Conservation (phyloP, 2,888 invertebrate genomes). For the Acanthopleura granulata region DNA sequence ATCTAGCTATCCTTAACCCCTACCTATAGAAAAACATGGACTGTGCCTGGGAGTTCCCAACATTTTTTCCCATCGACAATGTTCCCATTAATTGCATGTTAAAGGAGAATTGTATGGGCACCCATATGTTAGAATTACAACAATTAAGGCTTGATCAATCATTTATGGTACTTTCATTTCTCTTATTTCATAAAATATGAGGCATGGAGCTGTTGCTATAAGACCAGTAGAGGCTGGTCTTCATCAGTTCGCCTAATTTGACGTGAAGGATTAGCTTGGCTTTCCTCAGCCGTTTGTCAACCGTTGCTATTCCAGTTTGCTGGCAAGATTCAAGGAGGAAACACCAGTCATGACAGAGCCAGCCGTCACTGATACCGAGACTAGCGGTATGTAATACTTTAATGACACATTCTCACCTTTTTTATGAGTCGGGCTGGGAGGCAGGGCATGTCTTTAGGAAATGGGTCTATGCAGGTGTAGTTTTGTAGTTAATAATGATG, state of each 20-base stretch:
- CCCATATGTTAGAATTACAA: slow-evolving; percentile 29
- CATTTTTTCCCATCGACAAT: slow-evolving; percentile 12
- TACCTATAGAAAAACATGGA: neutral
- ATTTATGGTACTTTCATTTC: slow-evolving; percentile 35
- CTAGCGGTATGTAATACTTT: no score
- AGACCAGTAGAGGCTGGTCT: neutral
- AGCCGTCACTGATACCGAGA: neutral
- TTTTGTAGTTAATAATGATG: no score
- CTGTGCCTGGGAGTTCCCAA: neutral
- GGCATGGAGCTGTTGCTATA: slow-evolving; percentile 3
- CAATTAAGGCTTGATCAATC: slow-evolving; percentile 31
- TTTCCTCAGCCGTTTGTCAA: neutral
- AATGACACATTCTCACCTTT: no score
- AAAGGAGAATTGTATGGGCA: slow-evolving; percentile 14
- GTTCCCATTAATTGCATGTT: slow-evolving; percentile 25
- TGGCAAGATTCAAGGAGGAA: neutral
- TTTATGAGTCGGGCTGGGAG: no score
- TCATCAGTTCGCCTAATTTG: slow-evolving; percentile 1
- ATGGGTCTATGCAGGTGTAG: no score
- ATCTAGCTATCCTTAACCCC: neutral
- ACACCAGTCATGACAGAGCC: neutral
- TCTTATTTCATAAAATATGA: slow-evolving; percentile 30
- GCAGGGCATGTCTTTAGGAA: no score
- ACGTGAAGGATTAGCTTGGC: slow-evolving; percentile 10
- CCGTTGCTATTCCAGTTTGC: neutral